These are phyloP conservation scores for Zosterops lateralis DNA, from an alignment of 2,113 vertebrate species.

Conservation along the genomic window DNA sequence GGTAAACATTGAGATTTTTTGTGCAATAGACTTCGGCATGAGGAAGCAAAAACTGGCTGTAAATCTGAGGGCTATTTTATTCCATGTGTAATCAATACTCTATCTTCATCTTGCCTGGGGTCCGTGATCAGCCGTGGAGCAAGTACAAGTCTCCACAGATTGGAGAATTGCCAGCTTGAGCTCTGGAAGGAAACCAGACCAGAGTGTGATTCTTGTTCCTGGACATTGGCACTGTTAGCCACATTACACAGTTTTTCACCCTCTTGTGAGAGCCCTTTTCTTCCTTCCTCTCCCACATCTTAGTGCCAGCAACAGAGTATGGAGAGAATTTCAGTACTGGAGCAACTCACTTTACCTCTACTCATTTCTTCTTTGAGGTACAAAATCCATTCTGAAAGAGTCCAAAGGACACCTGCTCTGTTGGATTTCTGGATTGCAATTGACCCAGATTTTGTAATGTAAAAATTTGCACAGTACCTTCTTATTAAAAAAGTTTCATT, in stretches of 20 bases:
- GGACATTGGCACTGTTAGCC: neutral
- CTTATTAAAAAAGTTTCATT: neutral
- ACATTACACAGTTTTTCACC: neutral
- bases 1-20: neutral
- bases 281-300: neutral
- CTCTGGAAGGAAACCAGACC: neutral
- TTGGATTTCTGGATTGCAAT: neutral
- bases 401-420: neutral
- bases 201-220: neutral
- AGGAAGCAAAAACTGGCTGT: neutral
- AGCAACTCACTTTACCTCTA: neutral
- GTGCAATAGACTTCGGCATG: neutral
- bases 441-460: neutral
- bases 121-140: neutral
- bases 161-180: neutral
- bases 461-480: neutral
- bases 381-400: neutral
- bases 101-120: neutral
- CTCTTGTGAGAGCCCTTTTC: neutral
- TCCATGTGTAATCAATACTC: neutral
- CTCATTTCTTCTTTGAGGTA: neutral
- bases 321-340: neutral
- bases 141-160: neutral
- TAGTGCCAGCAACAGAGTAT: neutral
- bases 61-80: neutral